These are phyloP conservation scores for Oryzias melastigma DNA, from an alignment of 2,113 vertebrate genomes.

Conservation along the genomic window DNA sequence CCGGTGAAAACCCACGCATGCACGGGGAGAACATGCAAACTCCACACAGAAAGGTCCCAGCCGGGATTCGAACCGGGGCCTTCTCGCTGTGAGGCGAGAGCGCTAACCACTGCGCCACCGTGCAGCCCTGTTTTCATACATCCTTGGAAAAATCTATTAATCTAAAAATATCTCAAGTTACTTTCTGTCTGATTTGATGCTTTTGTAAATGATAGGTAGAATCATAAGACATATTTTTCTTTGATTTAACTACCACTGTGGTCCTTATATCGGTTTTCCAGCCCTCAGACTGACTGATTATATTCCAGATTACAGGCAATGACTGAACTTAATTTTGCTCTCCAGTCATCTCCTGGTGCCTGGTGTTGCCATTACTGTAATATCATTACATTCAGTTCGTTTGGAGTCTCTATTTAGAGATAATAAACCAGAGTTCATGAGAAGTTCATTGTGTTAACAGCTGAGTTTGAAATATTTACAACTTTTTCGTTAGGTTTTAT, in stretches of 20 bases:
- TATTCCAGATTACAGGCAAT: neutral
- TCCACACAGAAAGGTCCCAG: too few species aligned
- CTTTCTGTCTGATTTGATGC: neutral
- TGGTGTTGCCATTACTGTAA: neutral
- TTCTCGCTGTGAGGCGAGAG: too few species aligned
- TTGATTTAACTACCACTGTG: neutral
- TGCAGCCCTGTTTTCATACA: neutral
- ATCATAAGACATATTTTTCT: too few species aligned
- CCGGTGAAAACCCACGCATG: too few species aligned
- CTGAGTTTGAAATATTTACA: too few species aligned
- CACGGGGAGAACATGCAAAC: too few species aligned
- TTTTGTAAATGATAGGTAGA: neutral
- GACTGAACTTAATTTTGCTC: neutral
- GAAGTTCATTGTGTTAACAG: too few species aligned
- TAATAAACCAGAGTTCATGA: neutral
- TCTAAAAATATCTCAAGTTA: neutral
- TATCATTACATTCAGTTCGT: neutral
- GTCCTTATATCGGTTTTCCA: too few species aligned
- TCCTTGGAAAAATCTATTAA: neutral
- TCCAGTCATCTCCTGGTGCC: neutral
- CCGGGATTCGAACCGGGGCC: too few species aligned
- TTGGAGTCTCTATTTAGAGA: neutral
- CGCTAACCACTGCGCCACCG: too few species aligned
- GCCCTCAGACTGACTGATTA: neutral
- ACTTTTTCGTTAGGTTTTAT: too few species aligned